A percentile compares a stretch with the other conserved stretches of the same genome.
phyloP scores from a whole-genome alignment of 2,113 vertebrate genomes.

The Ageneiosus marmoratus region DNA sequence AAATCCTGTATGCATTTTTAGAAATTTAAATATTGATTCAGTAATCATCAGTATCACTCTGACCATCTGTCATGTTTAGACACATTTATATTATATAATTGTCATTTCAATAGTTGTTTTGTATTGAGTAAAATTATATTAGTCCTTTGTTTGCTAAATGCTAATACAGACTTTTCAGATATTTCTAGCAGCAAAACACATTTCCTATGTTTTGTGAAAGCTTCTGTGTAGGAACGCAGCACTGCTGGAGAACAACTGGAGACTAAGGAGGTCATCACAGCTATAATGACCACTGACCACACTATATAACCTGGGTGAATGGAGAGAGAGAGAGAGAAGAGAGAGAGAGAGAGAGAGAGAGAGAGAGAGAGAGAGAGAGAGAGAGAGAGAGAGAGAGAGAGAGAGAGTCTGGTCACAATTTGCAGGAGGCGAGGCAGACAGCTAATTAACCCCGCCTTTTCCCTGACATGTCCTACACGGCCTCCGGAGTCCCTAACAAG shows the following conservation, averaged over 20 bases:
- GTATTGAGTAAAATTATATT: too few relatives aligned
- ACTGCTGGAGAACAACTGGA: slow-evolving; percentile 8
- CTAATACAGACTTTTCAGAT: not conserved
- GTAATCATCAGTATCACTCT: too few relatives aligned
- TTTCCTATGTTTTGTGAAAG: not conserved
- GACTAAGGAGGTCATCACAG: slow-evolving; percentile 35
- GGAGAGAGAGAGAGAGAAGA: slow-evolving; percentile 15
- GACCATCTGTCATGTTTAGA: too few relatives aligned
- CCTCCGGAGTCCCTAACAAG: slow-evolving; percentile 47
- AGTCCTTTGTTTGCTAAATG: too few relatives aligned
- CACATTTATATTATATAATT: too few relatives aligned
- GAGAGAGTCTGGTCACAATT: slow-evolving; percentile 40
- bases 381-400: slow-evolving; percentile 19
- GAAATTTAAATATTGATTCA: too few relatives aligned
- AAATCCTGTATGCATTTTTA: too few relatives aligned
- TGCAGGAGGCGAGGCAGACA: slow-evolving; percentile 44
- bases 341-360: slow-evolving; percentile 18
- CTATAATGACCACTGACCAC: slow-evolving; percentile 41
- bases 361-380: slow-evolving; percentile 16
- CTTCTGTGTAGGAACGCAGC: slow-evolving; percentile 15
- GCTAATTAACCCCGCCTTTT: slow-evolving; percentile 52
- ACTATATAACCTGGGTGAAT: slow-evolving; percentile 35
- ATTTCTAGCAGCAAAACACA: not conserved
- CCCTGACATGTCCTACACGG: slow-evolving; percentile 43
- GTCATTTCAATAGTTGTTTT: too few relatives aligned